Percentiles rank a stretch among this genome's conserved stretches.
phyloP scores from a whole-genome alignment of 1,140 invertebrate species.

The Dysdera silvatica region DNA sequence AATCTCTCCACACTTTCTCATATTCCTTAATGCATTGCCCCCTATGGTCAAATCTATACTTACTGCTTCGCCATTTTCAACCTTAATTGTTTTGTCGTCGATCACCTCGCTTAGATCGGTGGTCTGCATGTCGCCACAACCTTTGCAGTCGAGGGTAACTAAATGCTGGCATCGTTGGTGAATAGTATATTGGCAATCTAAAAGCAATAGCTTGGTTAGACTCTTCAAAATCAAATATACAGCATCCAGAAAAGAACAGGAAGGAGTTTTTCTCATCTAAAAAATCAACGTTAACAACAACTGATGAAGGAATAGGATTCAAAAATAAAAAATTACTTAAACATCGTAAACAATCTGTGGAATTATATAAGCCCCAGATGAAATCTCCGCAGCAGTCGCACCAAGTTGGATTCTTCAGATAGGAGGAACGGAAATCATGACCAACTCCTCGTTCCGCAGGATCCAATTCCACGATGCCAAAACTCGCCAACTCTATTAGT shows the following conservation, averaged over 20 bases:
- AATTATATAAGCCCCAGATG: conserved; percentile 45
- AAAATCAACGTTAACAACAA: neutral
- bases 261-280: conserved; percentile 14
- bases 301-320: conserved; percentile 39
- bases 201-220: too few species aligned
- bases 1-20: too few species aligned
- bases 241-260: conserved; percentile 4
- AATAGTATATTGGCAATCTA: conserved; percentile 51
- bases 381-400: conserved; percentile 51
- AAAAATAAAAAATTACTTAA: conserved; percentile 12
- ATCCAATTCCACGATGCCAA: conserved; percentile 37
- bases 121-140: conserved; percentile 26
- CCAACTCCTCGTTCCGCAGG: conserved; percentile 35
- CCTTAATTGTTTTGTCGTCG: conserved; percentile 32
- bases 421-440: conserved; percentile 31
- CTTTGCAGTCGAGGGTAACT: conserved; percentile 48
- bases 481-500: conserved; percentile 36
- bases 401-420: conserved; percentile 46
- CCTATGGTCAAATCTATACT: too few species aligned
- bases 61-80: conserved; percentile 18
- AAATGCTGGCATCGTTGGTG: conserved; percentile 47
- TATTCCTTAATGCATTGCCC: too few species aligned
- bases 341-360: conserved; percentile 28
- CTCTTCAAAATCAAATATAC: neutral
- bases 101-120: conserved; percentile 28